A percentile compares a stretch with the other conserved stretches of the same genome.
phyloP scores from a whole-genome alignment of 2,797 vertebrate genomes.

The Acrocephalus scirpaceus region DNA sequence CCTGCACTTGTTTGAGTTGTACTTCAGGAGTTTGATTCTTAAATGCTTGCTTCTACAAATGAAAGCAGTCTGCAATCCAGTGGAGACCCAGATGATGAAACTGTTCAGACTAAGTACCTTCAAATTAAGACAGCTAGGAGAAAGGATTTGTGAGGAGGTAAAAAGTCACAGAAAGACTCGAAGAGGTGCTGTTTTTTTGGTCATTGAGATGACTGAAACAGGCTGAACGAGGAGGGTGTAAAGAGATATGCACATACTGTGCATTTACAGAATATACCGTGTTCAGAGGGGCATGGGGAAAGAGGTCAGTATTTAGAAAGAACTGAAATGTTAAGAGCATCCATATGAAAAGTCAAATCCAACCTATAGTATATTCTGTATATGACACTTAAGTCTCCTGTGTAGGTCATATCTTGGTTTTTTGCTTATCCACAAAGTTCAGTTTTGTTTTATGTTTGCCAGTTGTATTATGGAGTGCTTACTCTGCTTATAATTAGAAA shows the following conservation, averaged over 20 bases:
- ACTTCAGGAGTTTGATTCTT: background rate
- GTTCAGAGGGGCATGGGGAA: background rate
- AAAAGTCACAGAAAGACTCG: background rate
- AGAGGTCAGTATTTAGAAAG: background rate
- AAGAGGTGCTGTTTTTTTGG: background rate
- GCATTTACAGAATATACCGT: background rate
- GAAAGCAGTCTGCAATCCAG: background rate
- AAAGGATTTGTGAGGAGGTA: background rate
- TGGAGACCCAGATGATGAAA: background rate
- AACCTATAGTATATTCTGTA: background rate
- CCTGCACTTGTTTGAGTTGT: background rate
- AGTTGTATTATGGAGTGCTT: background rate
- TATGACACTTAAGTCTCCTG: background rate
- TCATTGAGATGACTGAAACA: background rate
- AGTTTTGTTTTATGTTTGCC: background rate
- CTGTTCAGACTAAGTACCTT: background rate
- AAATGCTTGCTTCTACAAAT: background rate
- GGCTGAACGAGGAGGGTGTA: background rate
- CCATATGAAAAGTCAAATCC: background rate
- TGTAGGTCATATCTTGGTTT: background rate
- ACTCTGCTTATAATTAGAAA: background rate
- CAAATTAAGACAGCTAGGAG: background rate
- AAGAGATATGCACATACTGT: background rate
- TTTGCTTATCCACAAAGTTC: background rate
- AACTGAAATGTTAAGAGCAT: background rate